These are phyloP conservation scores for Calephelis perditalis DNA, from an alignment of 2,888 invertebrate genomes.

Conservation along the genomic window DNA sequence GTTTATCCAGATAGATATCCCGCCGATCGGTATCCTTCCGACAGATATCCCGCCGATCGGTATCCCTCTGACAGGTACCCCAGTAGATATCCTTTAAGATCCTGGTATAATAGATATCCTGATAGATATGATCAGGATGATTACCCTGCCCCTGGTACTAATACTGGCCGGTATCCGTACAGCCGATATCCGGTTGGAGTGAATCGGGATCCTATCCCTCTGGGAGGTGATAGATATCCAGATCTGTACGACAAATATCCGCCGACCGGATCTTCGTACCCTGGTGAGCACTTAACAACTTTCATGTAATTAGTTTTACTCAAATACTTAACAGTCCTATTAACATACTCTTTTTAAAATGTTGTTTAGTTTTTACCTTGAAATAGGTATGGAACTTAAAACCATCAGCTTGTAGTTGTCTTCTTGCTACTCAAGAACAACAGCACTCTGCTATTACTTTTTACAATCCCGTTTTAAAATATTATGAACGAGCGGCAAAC, in stretches of 20 bases:
- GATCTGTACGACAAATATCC: conserved; percentile 78
- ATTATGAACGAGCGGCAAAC: no score
- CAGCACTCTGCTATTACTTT: no score
- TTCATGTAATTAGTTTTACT: no score
- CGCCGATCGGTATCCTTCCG: conserved; percentile 23
- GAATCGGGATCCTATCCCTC: conserved; percentile 70
- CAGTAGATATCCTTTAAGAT: conserved; percentile 43
- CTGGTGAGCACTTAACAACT: conserved; percentile 54
- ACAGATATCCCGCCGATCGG: conserved; percentile 62
- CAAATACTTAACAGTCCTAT: no score
- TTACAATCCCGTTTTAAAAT: no score
- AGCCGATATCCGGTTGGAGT: conserved; percentile 67
- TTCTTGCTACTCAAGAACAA: no score
- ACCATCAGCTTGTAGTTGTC: no score
- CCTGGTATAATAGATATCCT: conserved; percentile 58
- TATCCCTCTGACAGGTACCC: no score
- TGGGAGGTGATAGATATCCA: conserved; percentile 70
- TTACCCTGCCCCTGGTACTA: conserved; percentile 46
- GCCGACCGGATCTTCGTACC: conserved; percentile 73
- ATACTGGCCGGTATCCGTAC: conserved; percentile 67
- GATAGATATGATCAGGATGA: conserved; percentile 73
- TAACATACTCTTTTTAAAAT: no score
- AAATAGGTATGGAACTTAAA: no score
- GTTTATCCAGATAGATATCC: conserved; percentile 59
- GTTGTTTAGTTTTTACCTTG: no score